Conservation (phyloP, 2,888 invertebrate species). For the Arge pagana region DNA sequence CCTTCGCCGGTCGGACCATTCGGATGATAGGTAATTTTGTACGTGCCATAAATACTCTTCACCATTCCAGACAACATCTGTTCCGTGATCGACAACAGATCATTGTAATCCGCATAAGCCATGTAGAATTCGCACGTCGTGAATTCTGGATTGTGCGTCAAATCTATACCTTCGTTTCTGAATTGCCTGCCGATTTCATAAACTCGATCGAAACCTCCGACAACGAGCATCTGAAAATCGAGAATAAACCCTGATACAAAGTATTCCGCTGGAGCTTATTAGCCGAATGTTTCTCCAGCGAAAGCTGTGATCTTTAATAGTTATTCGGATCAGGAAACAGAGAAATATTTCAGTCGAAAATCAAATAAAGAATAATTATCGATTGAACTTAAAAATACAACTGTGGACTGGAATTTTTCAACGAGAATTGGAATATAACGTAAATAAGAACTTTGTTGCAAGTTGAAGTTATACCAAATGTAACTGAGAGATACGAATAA, state of each 20-base stretch:
- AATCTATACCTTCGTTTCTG: conserved; percentile 97
- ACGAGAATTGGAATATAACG: too few species aligned
- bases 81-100: conserved; percentile 92
- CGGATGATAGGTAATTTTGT: conserved; percentile 90
- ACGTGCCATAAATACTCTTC: conserved; percentile 84
- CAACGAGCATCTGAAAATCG: conserved; percentile 90
- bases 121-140: conserved; percentile 99
- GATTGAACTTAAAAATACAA: too few species aligned
- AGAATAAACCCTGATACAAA: conserved; percentile 6
- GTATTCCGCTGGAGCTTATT: background rate
- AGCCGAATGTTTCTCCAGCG: too few species aligned
- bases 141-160: conserved; percentile 99
- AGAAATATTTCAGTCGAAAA: conserved; percentile 1
- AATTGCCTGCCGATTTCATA: conserved; percentile 93
- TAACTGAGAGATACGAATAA: background rate
- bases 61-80: conserved; percentile 94
- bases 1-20: conserved; percentile 83
- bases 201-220: conserved; percentile 94
- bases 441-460: too few species aligned
- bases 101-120: conserved; percentile 99
- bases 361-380: conserved; percentile 18
- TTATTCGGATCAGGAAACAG: too few species aligned
- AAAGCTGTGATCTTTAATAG: too few species aligned
- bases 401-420: too few species aligned
- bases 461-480: too few species aligned